Percentiles rank a stretch among this genome's conserved stretches.
These are phyloP conservation scores for Hirtodrosophila trivittata DNA, from an alignment of 2,888 invertebrate species.

Conservation along the genomic window DNA sequence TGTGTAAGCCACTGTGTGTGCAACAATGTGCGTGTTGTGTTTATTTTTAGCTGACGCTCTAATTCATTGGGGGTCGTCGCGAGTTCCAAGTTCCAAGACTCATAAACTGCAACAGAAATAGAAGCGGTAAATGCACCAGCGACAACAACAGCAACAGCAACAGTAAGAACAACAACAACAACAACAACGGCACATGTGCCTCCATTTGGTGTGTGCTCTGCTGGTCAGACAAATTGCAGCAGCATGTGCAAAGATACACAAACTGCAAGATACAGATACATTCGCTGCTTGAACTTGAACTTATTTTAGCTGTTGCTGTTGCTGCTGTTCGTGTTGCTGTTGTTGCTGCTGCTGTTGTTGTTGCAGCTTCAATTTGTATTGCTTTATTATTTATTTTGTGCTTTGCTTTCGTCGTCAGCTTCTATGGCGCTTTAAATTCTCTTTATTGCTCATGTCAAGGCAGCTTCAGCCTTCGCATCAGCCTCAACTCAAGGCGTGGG, in stretches of 20 bases:
- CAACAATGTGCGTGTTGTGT: conserved; percentile 48
- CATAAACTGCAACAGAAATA: conserved; percentile 60
- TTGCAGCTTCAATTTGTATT: conserved; percentile 60
- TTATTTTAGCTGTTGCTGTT: conserved; percentile 48
- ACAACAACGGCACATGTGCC: conserved; percentile 61
- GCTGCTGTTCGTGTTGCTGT: conserved; percentile 18
- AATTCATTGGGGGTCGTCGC: conserved; percentile 69
- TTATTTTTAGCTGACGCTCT: conserved; percentile 45
- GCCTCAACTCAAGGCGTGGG: conserved; percentile 5
- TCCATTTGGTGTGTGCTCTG: conserved; percentile 1
- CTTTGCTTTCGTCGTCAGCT: conserved; percentile 40
- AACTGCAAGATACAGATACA: conserved; percentile 54
- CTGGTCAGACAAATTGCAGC: conserved; percentile 63
- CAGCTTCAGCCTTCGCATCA: conserved; percentile 27
- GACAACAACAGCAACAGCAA: neutral
- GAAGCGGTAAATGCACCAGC: conserved; percentile 27
- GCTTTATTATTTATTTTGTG: conserved; percentile 68
- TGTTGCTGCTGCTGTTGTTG: conserved; percentile 28
- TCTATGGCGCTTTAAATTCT: conserved; percentile 71
- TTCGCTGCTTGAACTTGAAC: conserved; percentile 73
- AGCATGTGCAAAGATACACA: conserved; percentile 51
- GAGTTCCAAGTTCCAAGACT: conserved; percentile 10
- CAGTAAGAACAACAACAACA: conserved; percentile 6
- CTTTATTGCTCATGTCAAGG: conserved; percentile 76
- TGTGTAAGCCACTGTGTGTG: conserved; percentile 32